These are phyloP conservation scores for Sander lucioperca DNA, from an alignment of 2,113 vertebrate genomes.

Conservation along the genomic window DNA sequence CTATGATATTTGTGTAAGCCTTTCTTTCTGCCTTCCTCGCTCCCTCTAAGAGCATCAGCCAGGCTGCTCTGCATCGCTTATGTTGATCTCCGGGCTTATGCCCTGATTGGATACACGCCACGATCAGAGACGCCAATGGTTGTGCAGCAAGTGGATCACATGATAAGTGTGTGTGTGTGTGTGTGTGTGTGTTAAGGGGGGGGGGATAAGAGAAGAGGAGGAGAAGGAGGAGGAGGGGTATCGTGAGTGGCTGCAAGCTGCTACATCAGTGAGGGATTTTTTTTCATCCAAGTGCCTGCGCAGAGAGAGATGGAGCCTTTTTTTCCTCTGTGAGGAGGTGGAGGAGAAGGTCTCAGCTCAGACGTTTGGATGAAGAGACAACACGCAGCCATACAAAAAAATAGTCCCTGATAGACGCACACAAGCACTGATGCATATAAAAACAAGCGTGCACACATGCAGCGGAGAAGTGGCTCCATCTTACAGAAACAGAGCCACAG, in stretches of 20 bases:
- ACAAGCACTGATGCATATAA: slow-evolving; percentile 24
- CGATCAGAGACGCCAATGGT: slow-evolving; percentile 88
- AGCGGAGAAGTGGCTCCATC: slow-evolving; percentile 85
- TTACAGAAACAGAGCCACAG: slow-evolving; percentile 79
- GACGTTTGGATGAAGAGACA: slow-evolving; percentile 55
- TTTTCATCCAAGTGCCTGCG: slow-evolving; percentile 32
- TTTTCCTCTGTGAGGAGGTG: slow-evolving; percentile 36
- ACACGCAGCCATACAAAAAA: slow-evolving; percentile 47
- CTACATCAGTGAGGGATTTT: slow-evolving; percentile 76
- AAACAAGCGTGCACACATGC: slow-evolving; percentile 55
- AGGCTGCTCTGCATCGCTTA: slow-evolving; percentile 88
- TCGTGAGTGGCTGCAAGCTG: slow-evolving; percentile 68
- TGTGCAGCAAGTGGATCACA: slow-evolving; percentile 79
- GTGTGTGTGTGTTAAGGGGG: slow-evolving; percentile 31
- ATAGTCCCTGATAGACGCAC: slow-evolving; percentile 41
- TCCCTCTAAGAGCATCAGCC: slow-evolving; percentile 82
- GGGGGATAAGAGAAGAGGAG: slow-evolving; percentile 46
- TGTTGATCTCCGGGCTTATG: slow-evolving; percentile 88
- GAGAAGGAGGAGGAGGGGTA: slow-evolving; percentile 66
- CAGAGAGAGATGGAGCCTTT: slow-evolving; percentile 69
- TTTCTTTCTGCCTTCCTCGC: slow-evolving; percentile 68
- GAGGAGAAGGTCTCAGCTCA: slow-evolving; percentile 48
- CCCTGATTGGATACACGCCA: slow-evolving; percentile 89
- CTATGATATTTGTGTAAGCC: slow-evolving; percentile 43
- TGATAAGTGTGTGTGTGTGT: slow-evolving; percentile 62